These are phyloP conservation scores for Tineola bisselliella DNA, from an alignment of 2,888 invertebrate genomes.

Conservation along the genomic window DNA sequence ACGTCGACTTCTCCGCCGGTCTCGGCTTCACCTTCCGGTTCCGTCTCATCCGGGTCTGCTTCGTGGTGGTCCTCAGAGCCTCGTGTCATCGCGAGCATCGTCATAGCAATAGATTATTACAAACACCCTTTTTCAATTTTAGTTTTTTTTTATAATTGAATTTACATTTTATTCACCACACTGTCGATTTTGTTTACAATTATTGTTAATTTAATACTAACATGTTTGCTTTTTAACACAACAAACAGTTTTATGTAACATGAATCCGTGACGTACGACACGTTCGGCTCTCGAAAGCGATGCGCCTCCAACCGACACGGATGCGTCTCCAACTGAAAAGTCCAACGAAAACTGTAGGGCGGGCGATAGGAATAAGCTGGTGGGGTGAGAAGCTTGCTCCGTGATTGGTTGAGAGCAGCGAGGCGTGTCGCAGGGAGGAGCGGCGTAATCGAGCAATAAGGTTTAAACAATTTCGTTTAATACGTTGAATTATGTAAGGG, in stretches of 20 bases:
- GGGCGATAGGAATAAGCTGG: constrained; percentile 35
- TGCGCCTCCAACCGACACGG: constrained; percentile 21
- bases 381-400: constrained; percentile 26
- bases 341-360: constrained; percentile 26
- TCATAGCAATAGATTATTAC: constrained; percentile 45
- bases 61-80: constrained; percentile 52
- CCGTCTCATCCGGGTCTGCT: constrained; percentile 30
- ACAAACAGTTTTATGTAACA: neutral
- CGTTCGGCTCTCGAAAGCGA: neutral
- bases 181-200: neutral
- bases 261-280: neutral
- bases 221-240: neutral
- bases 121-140: neutral
- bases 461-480: constrained; percentile 71
- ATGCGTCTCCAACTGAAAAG: constrained; percentile 33
- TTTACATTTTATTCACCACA: constrained; percentile 1
- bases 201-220: neutral
- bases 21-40: constrained; percentile 45
- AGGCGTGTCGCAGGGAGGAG: constrained; percentile 60
- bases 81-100: constrained; percentile 65
- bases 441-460: constrained; percentile 69
- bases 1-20: constrained; percentile 54
- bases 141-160: neutral
- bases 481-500: constrained; percentile 70
- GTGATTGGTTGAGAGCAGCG: constrained; percentile 53